Percentiles rank a stretch among this genome's conserved stretches.
phyloP scores from a whole-genome alignment of 2,888 invertebrate genomes.

The Gymnoscelis rufifasciata region DNA sequence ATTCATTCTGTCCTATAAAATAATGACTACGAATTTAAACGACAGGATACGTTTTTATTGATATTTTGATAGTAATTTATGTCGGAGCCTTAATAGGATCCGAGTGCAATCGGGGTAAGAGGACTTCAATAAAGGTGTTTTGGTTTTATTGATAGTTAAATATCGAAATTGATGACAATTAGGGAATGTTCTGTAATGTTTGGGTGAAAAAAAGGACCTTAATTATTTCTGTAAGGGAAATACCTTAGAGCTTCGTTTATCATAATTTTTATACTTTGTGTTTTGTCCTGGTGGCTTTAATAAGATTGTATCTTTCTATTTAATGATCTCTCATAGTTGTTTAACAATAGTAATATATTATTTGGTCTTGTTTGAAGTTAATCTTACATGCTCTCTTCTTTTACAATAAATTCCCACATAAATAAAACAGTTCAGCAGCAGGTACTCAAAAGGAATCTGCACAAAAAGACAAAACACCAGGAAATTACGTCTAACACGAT shows the following conservation, averaged over 20 bases:
- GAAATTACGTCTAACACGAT: slow-evolving; percentile 5
- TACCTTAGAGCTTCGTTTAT: too few relatives aligned
- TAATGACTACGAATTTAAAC: slow-evolving; percentile 18
- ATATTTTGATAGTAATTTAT: slow-evolving; percentile 18
- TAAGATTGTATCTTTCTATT: too few relatives aligned
- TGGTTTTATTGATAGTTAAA: slow-evolving; percentile 6
- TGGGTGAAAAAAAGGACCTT: neutral
- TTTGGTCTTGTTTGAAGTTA: too few relatives aligned
- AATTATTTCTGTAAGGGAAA: neutral
- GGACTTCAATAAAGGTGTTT: slow-evolving; percentile 7
- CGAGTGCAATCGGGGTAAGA: slow-evolving; percentile 6
- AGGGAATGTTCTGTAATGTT: neutral
- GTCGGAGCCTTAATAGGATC: slow-evolving; percentile 9
- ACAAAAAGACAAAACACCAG: slow-evolving; percentile 2
- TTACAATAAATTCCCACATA: too few relatives aligned
- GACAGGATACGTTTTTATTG: slow-evolving; percentile 20
- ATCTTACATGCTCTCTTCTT: too few relatives aligned
- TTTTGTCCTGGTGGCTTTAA: too few relatives aligned
- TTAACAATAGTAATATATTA: too few relatives aligned
- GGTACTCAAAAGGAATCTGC: neutral
- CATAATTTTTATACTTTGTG: too few relatives aligned
- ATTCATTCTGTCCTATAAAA: slow-evolving; percentile 18
- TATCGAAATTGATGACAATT: neutral
- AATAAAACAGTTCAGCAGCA: neutral
- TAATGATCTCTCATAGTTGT: too few relatives aligned